A percentile compares a stretch with the other conserved stretches of the same genome.
These are phyloP conservation scores for Urophycis tenuis DNA, from an alignment of 2,797 vertebrate genomes.

Conservation along the genomic window DNA sequence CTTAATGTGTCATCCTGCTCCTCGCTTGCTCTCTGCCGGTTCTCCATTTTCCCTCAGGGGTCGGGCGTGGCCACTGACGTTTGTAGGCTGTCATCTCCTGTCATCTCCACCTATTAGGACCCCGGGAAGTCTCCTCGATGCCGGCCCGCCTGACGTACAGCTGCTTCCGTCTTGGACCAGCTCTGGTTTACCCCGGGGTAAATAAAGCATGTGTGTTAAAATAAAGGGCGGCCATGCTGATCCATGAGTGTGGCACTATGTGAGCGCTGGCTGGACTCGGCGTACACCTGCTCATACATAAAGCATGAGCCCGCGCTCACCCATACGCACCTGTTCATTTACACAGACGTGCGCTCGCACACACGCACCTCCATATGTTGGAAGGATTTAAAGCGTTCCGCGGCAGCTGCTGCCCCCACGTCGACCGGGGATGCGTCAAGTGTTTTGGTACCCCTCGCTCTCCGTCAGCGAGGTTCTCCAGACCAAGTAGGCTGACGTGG, in stretches of 20 bases:
- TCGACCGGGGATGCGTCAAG: background rate
- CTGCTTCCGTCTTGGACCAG: background rate
- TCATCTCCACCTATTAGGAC: background rate
- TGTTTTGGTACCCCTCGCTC: background rate
- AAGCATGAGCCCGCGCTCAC: background rate
- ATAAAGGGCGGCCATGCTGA: background rate
- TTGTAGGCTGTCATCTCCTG: background rate
- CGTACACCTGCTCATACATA: background rate
- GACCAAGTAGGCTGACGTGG: too few species aligned
- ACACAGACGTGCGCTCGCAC: background rate
- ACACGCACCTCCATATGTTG: constrained; percentile 12
- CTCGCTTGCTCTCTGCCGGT: too few species aligned
- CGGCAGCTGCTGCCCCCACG: constrained; percentile 2
- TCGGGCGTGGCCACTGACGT: background rate
- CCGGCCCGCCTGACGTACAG: background rate
- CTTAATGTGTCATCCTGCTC: background rate
- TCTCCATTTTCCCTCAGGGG: background rate
- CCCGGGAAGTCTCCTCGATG: background rate
- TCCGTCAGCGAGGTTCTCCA: too few species aligned
- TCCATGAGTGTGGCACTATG: constrained; percentile 6
- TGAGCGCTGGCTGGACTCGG: background rate
- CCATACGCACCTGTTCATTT: background rate
- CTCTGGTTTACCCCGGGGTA: background rate
- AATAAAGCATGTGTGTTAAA: background rate
- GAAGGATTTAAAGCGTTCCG: background rate